Conservation (phyloP, 2,888 invertebrate genomes). For the Neoaliturus tenellus region DNA sequence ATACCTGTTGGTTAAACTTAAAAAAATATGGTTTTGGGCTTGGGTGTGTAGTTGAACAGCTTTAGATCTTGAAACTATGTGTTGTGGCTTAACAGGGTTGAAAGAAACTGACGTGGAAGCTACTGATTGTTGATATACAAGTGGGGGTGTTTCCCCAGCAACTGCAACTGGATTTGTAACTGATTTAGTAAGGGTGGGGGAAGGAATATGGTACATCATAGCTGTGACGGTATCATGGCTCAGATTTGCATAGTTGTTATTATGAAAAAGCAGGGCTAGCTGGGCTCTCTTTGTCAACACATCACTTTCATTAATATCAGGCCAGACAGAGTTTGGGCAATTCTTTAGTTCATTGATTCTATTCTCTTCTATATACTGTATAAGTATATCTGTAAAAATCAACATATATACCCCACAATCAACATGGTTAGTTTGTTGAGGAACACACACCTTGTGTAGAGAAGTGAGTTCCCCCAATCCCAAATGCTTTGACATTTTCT, state of each 20-base stretch:
- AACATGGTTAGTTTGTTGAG: conserved; percentile 7
- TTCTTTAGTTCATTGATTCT: neutral
- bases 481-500: neutral
- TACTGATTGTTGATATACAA: neutral
- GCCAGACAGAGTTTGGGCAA: conserved; percentile 11
- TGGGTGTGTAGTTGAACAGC: neutral
- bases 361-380: neutral
- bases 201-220: neutral
- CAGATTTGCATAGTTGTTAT: neutral
- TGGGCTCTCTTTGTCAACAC: conserved; percentile 6
- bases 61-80: neutral
- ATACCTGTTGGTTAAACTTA: neutral
- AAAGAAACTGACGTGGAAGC: neutral
- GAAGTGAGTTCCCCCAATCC: conserved; percentile 5
- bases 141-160: neutral
- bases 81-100: neutral
- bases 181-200: neutral
- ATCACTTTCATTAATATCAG: neutral
- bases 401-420: conserved; percentile 20
- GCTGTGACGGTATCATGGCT: neutral
- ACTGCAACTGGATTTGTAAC: neutral
- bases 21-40: neutral
- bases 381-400: conserved; percentile 12
- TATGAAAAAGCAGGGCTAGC: conserved; percentile 4
- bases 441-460: neutral